Conservation (phyloP, 2,113 vertebrate species). For the Mastomys coucha region DNA sequence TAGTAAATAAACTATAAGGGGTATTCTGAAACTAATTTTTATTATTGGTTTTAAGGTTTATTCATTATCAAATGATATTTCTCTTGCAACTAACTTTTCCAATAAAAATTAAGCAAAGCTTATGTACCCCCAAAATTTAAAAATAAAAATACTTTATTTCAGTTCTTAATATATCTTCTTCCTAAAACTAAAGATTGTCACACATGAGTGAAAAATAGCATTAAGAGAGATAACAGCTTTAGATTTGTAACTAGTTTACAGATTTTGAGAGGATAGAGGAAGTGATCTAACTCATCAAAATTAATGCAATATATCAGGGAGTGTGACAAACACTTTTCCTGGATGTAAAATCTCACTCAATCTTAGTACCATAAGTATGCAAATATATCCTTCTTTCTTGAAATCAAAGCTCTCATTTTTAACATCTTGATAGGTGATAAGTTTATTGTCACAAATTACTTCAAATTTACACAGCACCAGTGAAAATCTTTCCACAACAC, state of each 20-base stretch:
- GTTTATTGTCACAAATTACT: not conserved
- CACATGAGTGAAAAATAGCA: constrained; percentile 19
- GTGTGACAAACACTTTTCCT: not conserved
- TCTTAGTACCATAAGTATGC: not conserved
- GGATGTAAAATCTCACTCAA: not conserved
- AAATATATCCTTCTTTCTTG: not conserved
- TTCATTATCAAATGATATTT: constrained; percentile 79
- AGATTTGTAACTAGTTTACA: constrained; percentile 54
- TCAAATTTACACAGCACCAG: constrained; percentile 9
- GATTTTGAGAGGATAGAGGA: constrained; percentile 19
- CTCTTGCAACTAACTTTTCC: constrained; percentile 69
- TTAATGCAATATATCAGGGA: not conserved
- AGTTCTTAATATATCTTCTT: constrained; percentile 47
- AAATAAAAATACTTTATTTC: constrained; percentile 6
- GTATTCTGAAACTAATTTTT: constrained; percentile 72
- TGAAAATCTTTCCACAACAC: not conserved
- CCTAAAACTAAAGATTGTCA: constrained; percentile 24
- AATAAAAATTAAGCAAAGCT: constrained; percentile 49
- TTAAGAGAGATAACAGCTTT: constrained; percentile 42
- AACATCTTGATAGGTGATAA: not conserved
- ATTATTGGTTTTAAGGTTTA: constrained; percentile 74
- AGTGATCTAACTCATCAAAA: not conserved
- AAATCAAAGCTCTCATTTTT: constrained; percentile 15
- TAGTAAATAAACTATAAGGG: constrained; percentile 69
- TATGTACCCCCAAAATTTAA: not conserved